Percentiles rank a stretch among this genome's conserved stretches.
These are phyloP conservation scores for Trisateles emortualis DNA, from an alignment of 2,888 invertebrate species.

Conservation along the genomic window DNA sequence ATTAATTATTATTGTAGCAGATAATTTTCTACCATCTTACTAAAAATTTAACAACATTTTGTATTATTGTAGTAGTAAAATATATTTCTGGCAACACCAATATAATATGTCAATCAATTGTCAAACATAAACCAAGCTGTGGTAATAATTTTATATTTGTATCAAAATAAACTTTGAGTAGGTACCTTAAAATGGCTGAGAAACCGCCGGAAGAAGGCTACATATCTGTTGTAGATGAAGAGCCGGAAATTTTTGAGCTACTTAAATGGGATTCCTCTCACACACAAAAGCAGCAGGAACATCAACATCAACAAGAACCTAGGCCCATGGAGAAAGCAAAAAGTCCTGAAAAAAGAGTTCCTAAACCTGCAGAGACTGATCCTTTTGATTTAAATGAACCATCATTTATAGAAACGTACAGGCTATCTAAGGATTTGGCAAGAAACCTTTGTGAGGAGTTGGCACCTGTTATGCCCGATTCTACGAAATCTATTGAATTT, in stretches of 20 bases:
- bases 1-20: no score
- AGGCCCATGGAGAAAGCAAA: constrained; percentile 70
- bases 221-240: constrained; percentile 81
- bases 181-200: constrained; percentile 71
- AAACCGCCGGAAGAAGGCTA: constrained; percentile 81
- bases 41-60: no score
- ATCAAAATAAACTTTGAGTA: constrained; percentile 66
- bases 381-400: constrained; percentile 76
- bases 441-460: constrained; percentile 73
- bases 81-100: constrained; percentile 17
- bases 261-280: constrained; percentile 81
- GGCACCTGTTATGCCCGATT: constrained; percentile 78
- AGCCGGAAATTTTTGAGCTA: constrained; percentile 79
- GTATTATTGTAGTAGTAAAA: no score
- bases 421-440: constrained; percentile 75
- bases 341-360: constrained; percentile 72
- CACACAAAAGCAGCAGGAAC: constrained; percentile 65
- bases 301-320: constrained; percentile 47
- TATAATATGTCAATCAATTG: constrained; percentile 25
- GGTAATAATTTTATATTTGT: constrained; percentile 57
- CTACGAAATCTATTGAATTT: constrained; percentile 76
- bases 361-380: constrained; percentile 69
- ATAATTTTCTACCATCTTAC: no score
- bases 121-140: constrained; percentile 57
- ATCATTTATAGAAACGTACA: constrained; percentile 73